Percentiles rank a stretch among this genome's conserved stretches.
Evolutionary conservation across 2,888 invertebrate genomes (phyloP).

Genomic region (Leucophenga montana): DNA sequence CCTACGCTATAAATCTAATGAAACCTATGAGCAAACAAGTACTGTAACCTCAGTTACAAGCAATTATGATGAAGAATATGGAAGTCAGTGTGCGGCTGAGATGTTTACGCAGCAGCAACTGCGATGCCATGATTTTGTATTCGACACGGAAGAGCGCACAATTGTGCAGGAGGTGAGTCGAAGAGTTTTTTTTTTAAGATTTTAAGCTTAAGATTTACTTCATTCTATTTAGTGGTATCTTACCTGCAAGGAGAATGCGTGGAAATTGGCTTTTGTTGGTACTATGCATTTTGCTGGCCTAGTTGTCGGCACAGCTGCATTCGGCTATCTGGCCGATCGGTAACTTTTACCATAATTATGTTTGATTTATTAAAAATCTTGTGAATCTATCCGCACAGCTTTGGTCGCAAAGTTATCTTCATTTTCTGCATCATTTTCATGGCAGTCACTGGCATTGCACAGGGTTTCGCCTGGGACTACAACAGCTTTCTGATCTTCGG

Average conservation of each 20-base stretch:
- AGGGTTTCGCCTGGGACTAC: slow-evolving; percentile 75
- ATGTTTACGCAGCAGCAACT: slow-evolving; percentile 70
- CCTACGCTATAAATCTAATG: slow-evolving; percentile 56
- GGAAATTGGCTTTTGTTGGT: slow-evolving; percentile 78
- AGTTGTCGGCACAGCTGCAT: slow-evolving; percentile 76
- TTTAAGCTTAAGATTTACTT: neutral
- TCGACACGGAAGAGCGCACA: slow-evolving; percentile 74
- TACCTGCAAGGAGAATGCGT: slow-evolving; percentile 77
- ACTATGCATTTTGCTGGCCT: slow-evolving; percentile 79
- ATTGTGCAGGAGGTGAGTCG: slow-evolving; percentile 76
- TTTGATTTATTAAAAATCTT: neutral
- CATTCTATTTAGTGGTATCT: slow-evolving; percentile 75
- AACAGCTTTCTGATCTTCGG: slow-evolving; percentile 75
- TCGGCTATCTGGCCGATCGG: slow-evolving; percentile 78
- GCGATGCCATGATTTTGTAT: slow-evolving; percentile 75
- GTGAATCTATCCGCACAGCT: slow-evolving; percentile 68
- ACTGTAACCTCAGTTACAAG: neutral
- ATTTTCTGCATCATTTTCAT: slow-evolving; percentile 76
- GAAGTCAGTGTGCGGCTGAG: slow-evolving; percentile 53
- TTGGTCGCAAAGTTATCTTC: slow-evolving; percentile 77
- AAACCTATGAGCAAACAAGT: slow-evolving; percentile 19
- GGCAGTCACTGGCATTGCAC: slow-evolving; percentile 76
- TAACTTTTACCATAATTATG: slow-evolving; percentile 56
- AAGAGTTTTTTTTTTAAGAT: no score
- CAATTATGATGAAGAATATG: slow-evolving; percentile 9